phyloP scores from a whole-genome alignment of 1,140 invertebrate genomes.

The Drosophila ohnishii region DNA sequence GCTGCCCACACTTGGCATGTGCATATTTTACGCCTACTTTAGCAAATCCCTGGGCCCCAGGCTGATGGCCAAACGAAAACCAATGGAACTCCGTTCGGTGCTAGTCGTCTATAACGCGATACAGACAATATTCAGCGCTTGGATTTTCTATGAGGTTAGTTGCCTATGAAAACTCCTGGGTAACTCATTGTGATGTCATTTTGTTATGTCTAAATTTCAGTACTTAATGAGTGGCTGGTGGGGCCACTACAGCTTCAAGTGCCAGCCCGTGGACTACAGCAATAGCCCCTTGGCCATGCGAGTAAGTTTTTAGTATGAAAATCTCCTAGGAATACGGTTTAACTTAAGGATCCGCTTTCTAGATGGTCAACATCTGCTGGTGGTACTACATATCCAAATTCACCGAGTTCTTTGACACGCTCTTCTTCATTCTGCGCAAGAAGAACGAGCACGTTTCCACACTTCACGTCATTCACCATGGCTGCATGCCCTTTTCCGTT shows the following conservation, averaged over 20 bases:
- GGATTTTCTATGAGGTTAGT: slow-evolving; percentile 95
- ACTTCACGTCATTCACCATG: slow-evolving; percentile 97
- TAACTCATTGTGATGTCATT: too few relatives aligned
- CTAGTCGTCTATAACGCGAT: slow-evolving; percentile 95
- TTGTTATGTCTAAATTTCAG: slow-evolving; percentile 84
- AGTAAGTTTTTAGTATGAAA: slow-evolving; percentile 85
- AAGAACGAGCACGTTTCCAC: slow-evolving; percentile 96
- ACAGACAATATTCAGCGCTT: slow-evolving; percentile 94
- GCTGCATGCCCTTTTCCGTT: slow-evolving; percentile 95
- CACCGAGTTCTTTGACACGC: slow-evolving; percentile 97
- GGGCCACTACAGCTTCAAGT: slow-evolving; percentile 94
- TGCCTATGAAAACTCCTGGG: fast-evolving
- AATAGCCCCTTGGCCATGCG: slow-evolving; percentile 91
- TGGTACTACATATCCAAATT: slow-evolving; percentile 99
- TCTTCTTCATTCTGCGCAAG: slow-evolving; percentile 95
- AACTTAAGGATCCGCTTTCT: background rate
- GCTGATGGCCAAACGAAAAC: slow-evolving; percentile 95
- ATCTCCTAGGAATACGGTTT: background rate
- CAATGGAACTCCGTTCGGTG: slow-evolving; percentile 91
- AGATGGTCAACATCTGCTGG: slow-evolving; percentile 97
- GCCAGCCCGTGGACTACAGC: slow-evolving; percentile 97
- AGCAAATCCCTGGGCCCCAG: slow-evolving; percentile 92
- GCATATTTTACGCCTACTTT: slow-evolving; percentile 93
- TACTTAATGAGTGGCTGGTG: slow-evolving; percentile 93
- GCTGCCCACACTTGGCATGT: slow-evolving; percentile 93